Evolutionary conservation across 1,140 invertebrate species (phyloP).

Genomic region (Heliothis subflexa): DNA sequence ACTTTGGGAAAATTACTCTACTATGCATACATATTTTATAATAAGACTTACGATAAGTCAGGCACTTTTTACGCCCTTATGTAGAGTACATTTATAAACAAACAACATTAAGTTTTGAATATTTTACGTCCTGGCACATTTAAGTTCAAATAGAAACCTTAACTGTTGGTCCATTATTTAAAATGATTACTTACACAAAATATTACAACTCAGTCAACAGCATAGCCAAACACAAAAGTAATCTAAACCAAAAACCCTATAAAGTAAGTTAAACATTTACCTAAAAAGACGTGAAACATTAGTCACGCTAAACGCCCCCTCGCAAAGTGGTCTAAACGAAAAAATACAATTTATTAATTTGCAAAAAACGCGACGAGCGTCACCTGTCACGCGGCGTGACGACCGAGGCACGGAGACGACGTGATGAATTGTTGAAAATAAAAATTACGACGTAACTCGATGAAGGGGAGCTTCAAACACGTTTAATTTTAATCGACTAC

Average conservation of each 20-base stretch:
- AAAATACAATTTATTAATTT: conserved; percentile 71
- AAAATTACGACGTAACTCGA: conserved; percentile 73
- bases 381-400: conserved; percentile 74
- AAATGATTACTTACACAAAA: not conserved
- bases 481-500: conserved; percentile 67
- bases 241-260: conserved; percentile 28
- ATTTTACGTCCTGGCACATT: too few relatives aligned
- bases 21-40: too few relatives aligned
- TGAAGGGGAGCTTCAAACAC: conserved; percentile 58
- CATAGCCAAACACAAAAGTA: conserved; percentile 36
- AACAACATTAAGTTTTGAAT: too few relatives aligned
- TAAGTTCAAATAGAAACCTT: too few relatives aligned
- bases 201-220: not conserved
- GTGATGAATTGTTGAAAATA: conserved; percentile 79
- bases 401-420: conserved; percentile 55
- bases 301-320: conserved; percentile 48
- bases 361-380: conserved; percentile 66
- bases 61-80: too few relatives aligned
- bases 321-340: conserved; percentile 59
- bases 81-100: too few relatives aligned
- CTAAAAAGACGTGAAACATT: conserved; percentile 46
- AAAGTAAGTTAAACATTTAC: conserved; percentile 49
- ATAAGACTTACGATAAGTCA: too few relatives aligned
- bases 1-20: too few relatives aligned
- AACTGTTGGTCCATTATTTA: too few relatives aligned